These are phyloP conservation scores for Neomorphus geoffroyi DNA, from an alignment of 2,797 vertebrate species.

Conservation along the genomic window DNA sequence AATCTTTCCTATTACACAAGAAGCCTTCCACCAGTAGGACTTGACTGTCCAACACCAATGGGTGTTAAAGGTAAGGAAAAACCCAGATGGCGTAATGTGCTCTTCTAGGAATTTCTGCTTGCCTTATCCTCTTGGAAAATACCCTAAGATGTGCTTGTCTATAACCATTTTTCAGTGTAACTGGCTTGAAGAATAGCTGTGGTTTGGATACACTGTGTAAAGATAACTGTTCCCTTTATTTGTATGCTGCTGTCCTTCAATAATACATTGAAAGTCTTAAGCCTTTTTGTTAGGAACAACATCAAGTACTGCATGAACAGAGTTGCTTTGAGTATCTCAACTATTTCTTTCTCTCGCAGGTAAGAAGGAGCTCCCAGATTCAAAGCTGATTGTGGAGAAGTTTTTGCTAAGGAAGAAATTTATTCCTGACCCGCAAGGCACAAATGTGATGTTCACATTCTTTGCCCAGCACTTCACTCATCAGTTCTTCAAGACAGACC, in stretches of 20 bases:
- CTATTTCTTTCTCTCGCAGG: slow-evolving; percentile 74
- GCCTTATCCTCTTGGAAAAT: not conserved
- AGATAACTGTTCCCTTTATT: not conserved
- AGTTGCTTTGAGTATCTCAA: not conserved
- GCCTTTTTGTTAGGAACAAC: not conserved
- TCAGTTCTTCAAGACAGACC: slow-evolving; percentile 95
- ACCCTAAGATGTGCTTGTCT: not conserved
- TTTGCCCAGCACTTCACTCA: slow-evolving; percentile 98
- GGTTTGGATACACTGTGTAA: not conserved
- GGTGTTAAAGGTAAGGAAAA: slow-evolving; percentile 89
- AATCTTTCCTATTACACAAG: slow-evolving; percentile 95
- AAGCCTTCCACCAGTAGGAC: slow-evolving; percentile 88
- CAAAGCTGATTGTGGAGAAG: slow-evolving; percentile 86
- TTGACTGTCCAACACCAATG: slow-evolving; percentile 94
- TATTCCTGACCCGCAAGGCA: slow-evolving; percentile 93
- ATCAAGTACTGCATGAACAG: not conserved
- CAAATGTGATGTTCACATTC: slow-evolving; percentile 96
- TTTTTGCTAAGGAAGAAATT: slow-evolving; percentile 89
- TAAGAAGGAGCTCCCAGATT: slow-evolving; percentile 91
- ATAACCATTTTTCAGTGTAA: not conserved
- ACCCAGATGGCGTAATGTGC: not conserved
- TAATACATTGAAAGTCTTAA: not conserved
- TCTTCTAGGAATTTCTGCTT: not conserved
- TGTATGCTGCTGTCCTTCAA: not conserved
- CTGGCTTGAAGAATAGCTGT: not conserved